Conservation (phyloP, 2,888 invertebrate species). For the Kryphioiulus occultus region DNA sequence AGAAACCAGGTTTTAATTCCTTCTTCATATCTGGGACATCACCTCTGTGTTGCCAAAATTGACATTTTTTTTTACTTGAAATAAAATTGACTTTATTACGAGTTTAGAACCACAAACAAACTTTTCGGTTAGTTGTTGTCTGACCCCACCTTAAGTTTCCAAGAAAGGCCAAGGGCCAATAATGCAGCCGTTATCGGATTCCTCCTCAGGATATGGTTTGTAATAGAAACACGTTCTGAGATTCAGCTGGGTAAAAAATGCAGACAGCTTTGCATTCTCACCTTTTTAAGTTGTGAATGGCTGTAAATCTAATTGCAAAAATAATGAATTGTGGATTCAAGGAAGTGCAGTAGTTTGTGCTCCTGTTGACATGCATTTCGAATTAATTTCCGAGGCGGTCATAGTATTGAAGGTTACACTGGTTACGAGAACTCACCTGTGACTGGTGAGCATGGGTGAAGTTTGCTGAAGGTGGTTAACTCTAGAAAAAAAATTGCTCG, state of each 20-base stretch:
- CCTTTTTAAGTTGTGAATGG: not conserved
- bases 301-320: not conserved
- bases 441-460: slow-evolving; percentile 20
- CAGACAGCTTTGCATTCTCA: not conserved
- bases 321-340: slow-evolving; percentile 22
- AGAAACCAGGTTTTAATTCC: not conserved
- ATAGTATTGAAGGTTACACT: slow-evolving; percentile 20
- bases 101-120: not conserved
- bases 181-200: not conserved
- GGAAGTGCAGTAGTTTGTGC: slow-evolving; percentile 12
- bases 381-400: not conserved
- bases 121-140: not conserved
- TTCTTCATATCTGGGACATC: not conserved
- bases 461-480: slow-evolving; percentile 2
- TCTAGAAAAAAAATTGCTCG: slow-evolving; percentile 13
- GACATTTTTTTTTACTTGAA: not conserved
- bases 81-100: not conserved
- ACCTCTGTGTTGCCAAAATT: not conserved
- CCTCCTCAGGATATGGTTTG: not conserved
- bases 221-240: not conserved
- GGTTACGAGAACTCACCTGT: slow-evolving; percentile 20
- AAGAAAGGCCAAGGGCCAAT: not conserved
- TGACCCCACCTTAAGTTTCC: not conserved
- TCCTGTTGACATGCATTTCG: not conserved
- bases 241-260: not conserved